phyloP scores from a whole-genome alignment of 2,113 vertebrate genomes.

The Psettodes erumei region DNA sequence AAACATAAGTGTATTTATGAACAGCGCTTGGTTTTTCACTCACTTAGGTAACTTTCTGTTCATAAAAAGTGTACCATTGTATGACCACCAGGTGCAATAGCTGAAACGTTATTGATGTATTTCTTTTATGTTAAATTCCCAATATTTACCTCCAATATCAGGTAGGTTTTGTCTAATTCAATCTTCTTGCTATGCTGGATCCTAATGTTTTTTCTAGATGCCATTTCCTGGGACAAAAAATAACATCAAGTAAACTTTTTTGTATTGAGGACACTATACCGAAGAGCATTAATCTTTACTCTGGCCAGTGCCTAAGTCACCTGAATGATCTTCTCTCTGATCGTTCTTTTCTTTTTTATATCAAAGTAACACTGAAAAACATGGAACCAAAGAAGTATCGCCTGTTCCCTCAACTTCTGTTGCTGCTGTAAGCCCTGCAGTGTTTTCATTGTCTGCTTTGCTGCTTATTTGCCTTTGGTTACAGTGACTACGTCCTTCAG shows the following conservation, averaged over 20 bases:
- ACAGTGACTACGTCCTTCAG: constrained; percentile 30
- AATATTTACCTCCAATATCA: constrained; percentile 5
- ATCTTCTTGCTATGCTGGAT: constrained; percentile 28
- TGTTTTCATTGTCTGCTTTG: background rate
- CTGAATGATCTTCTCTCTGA: background rate
- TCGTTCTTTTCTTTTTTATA: constrained; percentile 4
- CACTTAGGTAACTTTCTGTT: background rate
- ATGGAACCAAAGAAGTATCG: background rate
- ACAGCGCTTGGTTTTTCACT: background rate
- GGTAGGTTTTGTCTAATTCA: constrained; percentile 1
- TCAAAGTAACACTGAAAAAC: constrained; percentile 2
- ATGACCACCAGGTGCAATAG: background rate
- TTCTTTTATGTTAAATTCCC: background rate
- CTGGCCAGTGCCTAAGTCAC: background rate
- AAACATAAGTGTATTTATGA: constrained; percentile 12
- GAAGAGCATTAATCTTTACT: constrained; percentile 15
- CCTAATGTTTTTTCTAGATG: constrained; percentile 14
- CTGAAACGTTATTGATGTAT: background rate
- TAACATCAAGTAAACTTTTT: constrained; percentile 6
- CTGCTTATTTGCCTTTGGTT: constrained; percentile 36
- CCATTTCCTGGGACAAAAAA: background rate
- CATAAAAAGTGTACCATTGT: background rate
- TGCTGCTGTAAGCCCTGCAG: constrained; percentile 5
- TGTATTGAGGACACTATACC: constrained; percentile 5
- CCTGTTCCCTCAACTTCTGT: background rate